A percentile compares a stretch with the other conserved stretches of the same genome.
phyloP scores from a whole-genome alignment of 2,113 vertebrate genomes.

The Beaufortia kweichowensis region DNA sequence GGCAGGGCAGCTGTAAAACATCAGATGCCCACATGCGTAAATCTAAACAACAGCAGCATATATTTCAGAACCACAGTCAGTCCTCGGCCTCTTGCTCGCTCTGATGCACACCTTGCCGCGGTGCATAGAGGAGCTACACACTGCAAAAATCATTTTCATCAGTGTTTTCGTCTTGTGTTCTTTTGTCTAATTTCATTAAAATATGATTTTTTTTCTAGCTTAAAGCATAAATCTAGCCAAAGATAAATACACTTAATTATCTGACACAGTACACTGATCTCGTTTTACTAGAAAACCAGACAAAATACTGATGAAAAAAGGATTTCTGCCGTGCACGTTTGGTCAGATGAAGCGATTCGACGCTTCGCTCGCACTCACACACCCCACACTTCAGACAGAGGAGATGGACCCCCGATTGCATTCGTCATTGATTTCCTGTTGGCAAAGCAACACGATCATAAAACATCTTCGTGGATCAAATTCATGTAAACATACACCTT shows the following conservation, averaged over 20 bases:
- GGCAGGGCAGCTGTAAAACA: slow-evolving; percentile 63
- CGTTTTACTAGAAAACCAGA: too few species aligned
- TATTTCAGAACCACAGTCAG: slow-evolving; percentile 59
- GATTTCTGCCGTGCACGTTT: slow-evolving; percentile 28
- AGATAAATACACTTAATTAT: too few species aligned
- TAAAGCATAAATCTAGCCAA: too few species aligned
- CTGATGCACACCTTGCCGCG: not conserved
- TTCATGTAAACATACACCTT: slow-evolving; percentile 81
- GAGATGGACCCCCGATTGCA: slow-evolving; percentile 59
- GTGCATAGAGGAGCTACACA: slow-evolving; percentile 50
- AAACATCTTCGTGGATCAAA: slow-evolving; percentile 71
- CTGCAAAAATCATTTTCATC: not conserved
- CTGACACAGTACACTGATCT: too few species aligned
- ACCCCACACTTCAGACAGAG: slow-evolving; percentile 52
- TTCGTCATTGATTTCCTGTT: slow-evolving; percentile 62
- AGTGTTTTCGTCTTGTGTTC: too few species aligned
- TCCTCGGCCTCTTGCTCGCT: slow-evolving; percentile 42
- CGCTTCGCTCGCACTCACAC: not conserved
- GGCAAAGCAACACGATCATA: slow-evolving; percentile 60
- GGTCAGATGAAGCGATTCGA: slow-evolving; percentile 18
- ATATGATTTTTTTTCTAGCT: too few species aligned
- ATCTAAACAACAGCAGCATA: slow-evolving; percentile 62
- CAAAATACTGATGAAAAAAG: too few species aligned
- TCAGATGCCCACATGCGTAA: slow-evolving; percentile 66
- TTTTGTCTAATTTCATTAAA: too few species aligned